These are phyloP conservation scores for Sigmodon hispidus DNA, from an alignment of 2,113 vertebrate species.

Conservation along the genomic window DNA sequence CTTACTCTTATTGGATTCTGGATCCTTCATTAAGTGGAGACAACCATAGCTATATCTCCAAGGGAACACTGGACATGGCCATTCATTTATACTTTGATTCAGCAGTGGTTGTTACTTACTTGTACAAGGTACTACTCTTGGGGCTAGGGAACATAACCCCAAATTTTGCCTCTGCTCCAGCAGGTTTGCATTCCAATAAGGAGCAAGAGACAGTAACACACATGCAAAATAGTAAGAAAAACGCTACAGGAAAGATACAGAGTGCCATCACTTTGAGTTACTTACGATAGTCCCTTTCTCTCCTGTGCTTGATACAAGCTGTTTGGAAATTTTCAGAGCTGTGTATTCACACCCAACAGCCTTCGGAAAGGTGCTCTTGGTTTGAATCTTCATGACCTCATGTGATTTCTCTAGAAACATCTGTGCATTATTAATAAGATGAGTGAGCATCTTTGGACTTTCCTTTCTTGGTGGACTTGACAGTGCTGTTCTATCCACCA, in stretches of 20 bases:
- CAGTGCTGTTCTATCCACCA: background rate
- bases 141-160: background rate
- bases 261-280: background rate
- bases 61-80: background rate
- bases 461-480: background rate
- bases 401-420: slow-evolving; percentile 24
- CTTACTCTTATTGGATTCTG: background rate
- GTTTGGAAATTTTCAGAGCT: background rate
- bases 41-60: background rate
- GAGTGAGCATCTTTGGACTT: background rate
- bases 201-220: background rate
- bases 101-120: background rate
- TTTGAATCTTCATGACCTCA: background rate
- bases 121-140: background rate
- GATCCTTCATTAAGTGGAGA: background rate
- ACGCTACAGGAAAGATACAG: slow-evolving; percentile 15
- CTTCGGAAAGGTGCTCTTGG: background rate
- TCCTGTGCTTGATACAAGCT: background rate
- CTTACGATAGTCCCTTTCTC: background rate
- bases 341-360: background rate
- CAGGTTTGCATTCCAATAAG: background rate
- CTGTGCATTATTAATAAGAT: background rate
- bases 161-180: background rate
- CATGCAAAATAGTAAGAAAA: slow-evolving; percentile 24
- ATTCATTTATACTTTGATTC: background rate